phyloP scores from a whole-genome alignment of 2,113 vertebrate species.

The Petroica traversi region DNA sequence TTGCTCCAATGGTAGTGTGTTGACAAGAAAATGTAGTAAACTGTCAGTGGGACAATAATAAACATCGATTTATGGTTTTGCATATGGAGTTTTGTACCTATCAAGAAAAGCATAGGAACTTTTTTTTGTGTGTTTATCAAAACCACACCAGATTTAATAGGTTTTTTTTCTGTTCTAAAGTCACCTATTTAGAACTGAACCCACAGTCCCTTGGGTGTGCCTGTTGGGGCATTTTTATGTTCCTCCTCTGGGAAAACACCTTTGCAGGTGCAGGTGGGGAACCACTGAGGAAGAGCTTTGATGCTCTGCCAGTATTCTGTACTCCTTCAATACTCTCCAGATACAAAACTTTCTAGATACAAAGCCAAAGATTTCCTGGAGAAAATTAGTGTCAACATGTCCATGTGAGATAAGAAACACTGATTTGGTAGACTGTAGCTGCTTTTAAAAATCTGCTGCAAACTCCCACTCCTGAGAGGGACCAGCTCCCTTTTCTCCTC shows the following conservation, averaged over 20 bases:
- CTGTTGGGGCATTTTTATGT: neutral
- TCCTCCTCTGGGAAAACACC: neutral
- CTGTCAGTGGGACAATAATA: neutral
- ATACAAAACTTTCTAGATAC: neutral
- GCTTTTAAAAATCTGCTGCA: conserved; percentile 19
- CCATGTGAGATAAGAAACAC: neutral
- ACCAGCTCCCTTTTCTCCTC: neutral
- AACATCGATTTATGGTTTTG: neutral
- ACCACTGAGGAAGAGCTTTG: neutral
- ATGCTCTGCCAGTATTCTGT: neutral
- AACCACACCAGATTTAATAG: neutral
- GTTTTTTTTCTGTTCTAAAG: neutral
- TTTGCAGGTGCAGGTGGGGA: neutral
- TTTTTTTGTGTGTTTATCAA: neutral
- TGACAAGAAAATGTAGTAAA: conserved; percentile 28
- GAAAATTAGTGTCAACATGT: neutral
- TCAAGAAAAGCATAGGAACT: neutral
- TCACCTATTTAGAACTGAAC: neutral
- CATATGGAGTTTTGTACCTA: neutral
- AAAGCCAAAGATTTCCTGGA: neutral
- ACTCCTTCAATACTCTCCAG: neutral
- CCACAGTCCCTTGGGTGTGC: neutral
- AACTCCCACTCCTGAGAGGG: neutral
- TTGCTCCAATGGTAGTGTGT: conserved; percentile 59
- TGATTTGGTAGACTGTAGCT: neutral